Base-by-base conservation (phyloP, 2,797 vertebrate species). In the Hoplostethus mediterraneus region DNA sequence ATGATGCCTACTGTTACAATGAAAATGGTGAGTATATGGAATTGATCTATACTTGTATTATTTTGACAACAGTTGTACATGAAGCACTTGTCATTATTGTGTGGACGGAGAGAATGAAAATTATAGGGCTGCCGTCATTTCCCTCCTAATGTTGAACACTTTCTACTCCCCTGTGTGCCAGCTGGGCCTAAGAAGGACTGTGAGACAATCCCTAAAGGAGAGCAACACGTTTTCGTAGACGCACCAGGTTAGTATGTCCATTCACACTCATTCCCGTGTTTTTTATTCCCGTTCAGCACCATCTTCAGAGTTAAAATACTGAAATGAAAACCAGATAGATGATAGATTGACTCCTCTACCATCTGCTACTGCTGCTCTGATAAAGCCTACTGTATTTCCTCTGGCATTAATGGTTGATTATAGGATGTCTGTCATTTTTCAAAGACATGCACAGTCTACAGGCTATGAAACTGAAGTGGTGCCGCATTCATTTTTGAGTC, bases 1-100 rank as follows among this genome's bases (percentile, higher is more conserved):
- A 67, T 0, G 97, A 98, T 79, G 94, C 91, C 0, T 96, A 93
- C 71, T 99, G 98, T 87, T 98, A 86, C 83, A 95, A 98, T 49
- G 65, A 60, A 0, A 73, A 91, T 92, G 97, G 98, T 99, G 75
- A 82, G 80, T 79, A 38, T 2, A 51, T n/a, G 1, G 4, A 47
- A 4, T 5, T 10, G 13, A 7, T 45, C 8, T 42, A 42, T 12
- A 12, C 21, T 40, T 45, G 1, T 38, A 63, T 49, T 2, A 28
- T 61, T 30, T n/a, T 47, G 16, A 47, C 45, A 47, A n/a, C 14
- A 17, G 16, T 17, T 49, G 47, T 49, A 16, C 45, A 4, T 16
- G 9, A 5, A 47, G 16, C 13, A 16, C 5, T 47, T 47, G 45
- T 16, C 45, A 47, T 4, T 16, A 16, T 4, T 16, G 6, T 5